phyloP scores from a whole-genome alignment of 1,140 invertebrate genomes.

The Trialeurodes vaporariorum region DNA sequence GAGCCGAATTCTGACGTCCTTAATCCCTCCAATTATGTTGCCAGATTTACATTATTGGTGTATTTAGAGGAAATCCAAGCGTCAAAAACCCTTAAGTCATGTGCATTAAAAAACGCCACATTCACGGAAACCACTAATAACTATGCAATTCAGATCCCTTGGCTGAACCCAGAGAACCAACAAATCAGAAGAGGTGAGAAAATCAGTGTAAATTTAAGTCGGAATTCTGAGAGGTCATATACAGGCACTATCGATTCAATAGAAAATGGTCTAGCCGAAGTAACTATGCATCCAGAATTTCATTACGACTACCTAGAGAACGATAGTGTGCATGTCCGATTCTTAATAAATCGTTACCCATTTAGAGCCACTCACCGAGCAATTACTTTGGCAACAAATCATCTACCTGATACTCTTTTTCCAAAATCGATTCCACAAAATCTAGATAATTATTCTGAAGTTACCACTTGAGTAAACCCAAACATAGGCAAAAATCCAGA shows the following conservation, averaged over 20 bases:
- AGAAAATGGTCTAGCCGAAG: neutral
- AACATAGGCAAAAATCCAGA: neutral
- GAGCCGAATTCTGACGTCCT: neutral
- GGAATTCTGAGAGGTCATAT: neutral
- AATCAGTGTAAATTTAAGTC: neutral
- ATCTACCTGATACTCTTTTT: neutral
- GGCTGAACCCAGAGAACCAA: neutral
- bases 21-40: neutral
- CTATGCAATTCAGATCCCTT: neutral
- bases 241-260: neutral
- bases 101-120: neutral
- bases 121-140: neutral
- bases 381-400: neutral
- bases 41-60: neutral
- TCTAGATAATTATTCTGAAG: neutral
- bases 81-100: neutral
- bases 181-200: neutral
- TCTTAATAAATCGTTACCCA: neutral
- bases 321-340: neutral
- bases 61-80: neutral
- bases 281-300: neutral
- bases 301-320: neutral
- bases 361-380: neutral
- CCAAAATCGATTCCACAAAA: neutral
- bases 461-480: neutral